A percentile compares a stretch with the other conserved stretches of the same genome.
phyloP scores from a whole-genome alignment of 2,797 vertebrate genomes.

The Myotis pilosus region DNA sequence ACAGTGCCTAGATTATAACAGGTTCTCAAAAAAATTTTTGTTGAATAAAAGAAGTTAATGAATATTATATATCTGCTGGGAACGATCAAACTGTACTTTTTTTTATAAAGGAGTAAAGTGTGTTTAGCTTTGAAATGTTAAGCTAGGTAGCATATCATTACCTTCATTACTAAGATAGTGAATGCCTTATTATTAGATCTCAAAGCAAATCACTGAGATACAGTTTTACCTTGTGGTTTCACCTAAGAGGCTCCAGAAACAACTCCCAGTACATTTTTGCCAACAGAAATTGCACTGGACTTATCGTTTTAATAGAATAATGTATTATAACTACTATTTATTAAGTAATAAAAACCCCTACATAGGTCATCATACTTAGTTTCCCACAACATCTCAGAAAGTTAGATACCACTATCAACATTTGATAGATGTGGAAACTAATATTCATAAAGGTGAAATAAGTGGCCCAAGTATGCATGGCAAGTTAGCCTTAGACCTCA shows the following conservation, averaged over 20 bases:
- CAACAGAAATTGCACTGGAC: neutral
- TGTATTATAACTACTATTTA: neutral
- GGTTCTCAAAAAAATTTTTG: too few species aligned
- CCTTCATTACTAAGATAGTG: neutral
- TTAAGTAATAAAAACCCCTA: neutral
- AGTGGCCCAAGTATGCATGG: neutral
- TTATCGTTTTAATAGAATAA: neutral
- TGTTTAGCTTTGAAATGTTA: neutral
- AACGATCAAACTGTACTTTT: neutral
- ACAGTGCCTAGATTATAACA: too few species aligned
- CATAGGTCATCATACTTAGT: neutral
- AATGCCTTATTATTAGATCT: neutral
- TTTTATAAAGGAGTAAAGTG: neutral
- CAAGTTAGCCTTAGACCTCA: neutral
- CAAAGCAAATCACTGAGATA: neutral
- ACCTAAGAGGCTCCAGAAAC: neutral
- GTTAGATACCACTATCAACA: neutral
- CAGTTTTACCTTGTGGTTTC: neutral
- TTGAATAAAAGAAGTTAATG: too few species aligned
- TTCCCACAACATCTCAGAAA: neutral
- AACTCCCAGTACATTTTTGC: neutral
- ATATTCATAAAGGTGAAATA: neutral
- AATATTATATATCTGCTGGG: too few species aligned
- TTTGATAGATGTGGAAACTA: neutral
- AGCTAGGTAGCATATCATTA: neutral